Base-by-base conservation (phyloP, 2,888 invertebrate genomes). In the Desoria tigrina region DNA sequence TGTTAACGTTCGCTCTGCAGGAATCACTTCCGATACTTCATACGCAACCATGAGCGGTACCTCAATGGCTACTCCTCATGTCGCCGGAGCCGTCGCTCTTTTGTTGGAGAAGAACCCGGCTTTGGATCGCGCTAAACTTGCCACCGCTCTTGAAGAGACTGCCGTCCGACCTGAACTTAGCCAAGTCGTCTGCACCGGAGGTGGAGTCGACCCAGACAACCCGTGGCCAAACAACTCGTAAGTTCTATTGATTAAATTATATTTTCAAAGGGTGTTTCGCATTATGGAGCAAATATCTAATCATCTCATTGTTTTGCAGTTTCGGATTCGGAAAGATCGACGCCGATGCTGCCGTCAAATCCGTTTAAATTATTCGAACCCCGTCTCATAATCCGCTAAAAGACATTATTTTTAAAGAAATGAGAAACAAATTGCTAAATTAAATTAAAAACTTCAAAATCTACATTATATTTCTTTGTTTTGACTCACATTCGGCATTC, bases 201-300 rank as follows among this genome's bases (percentile, higher is more conserved):
- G 66, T 42, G 58, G 59, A 45, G 69, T 64, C 37, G 66, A 69
- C 37, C 26, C 14, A 3, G 66, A 64, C n/a, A 1, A 66, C 49
- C 66, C 67, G 39, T 67, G 67, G 67, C 67, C 67, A 26, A 67
- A 67, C 53, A 67, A 67, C 51, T 65, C 68, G 45, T 68, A 27
- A 24, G 65, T 56, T 49, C 21, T 18, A 11, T 42, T 57, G 3
- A 9, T 32, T 55, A 28, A 55, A 55, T 7, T 55, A 55, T 16
- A 42, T 39, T 39, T 62, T 39, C 58, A 42, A 51, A 45, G n/a
- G 16, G n/a, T 45, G 32, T 32, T 7, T 32, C 11, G 11, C 32
- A 32, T 32, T 32, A 32, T 45, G 45, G 4, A 45, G 45, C 4
- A 9, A 45, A 45, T 18, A 18, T 45, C 6, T 45, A 4, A 6